These are phyloP conservation scores for Goniozus legneri DNA, from an alignment of 1,140 invertebrate species.

Conservation along the genomic window DNA sequence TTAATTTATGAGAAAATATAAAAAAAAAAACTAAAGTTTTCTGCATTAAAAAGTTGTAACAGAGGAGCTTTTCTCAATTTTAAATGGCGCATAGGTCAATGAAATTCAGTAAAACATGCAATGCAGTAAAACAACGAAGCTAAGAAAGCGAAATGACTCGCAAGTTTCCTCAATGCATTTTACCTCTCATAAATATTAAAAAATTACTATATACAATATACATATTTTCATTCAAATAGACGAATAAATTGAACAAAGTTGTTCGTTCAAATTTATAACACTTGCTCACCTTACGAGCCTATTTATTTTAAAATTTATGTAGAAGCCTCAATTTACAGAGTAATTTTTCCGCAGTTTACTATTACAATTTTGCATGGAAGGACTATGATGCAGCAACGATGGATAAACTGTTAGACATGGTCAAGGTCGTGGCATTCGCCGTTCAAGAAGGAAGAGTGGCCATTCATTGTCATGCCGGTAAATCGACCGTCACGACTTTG, in stretches of 20 bases:
- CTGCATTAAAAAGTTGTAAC: not conserved
- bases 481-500: conserved; percentile 40
- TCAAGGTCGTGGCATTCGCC: conserved; percentile 84
- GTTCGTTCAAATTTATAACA: no score
- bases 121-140: conserved; percentile 41
- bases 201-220: no score
- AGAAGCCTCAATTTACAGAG: no score
- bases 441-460: conserved; percentile 79
- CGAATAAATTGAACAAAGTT: no score
- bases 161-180: no score
- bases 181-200: no score
- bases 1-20: no score
- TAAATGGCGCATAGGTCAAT: conserved; percentile 24
- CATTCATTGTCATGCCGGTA: conserved; percentile 88
- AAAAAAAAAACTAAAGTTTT: not conserved
- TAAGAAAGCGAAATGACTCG: no score
- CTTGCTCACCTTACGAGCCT: no score
- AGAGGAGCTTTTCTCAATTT: not conserved
- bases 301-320: no score
- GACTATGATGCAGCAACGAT: conserved; percentile 80
- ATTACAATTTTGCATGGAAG: conserved; percentile 83
- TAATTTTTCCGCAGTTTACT: conserved; percentile 64
- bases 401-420: conserved; percentile 75
- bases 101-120: conserved; percentile 39
- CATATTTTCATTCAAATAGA: no score